Conservation (phyloP, 2,113 vertebrate species). For the Motacilla tschutschensis region DNA sequence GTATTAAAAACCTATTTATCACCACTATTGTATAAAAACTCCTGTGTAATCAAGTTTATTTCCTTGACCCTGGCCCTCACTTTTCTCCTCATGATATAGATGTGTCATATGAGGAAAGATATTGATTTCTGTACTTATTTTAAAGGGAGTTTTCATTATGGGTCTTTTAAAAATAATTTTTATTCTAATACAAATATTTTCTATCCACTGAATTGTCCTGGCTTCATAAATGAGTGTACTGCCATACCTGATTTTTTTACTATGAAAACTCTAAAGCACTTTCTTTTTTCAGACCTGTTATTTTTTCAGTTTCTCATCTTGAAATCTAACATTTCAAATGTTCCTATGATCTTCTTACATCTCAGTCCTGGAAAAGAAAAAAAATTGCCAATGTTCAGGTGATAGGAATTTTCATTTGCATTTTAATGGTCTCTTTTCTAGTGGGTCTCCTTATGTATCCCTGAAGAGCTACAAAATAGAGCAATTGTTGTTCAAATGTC, state of each 20-base stretch:
- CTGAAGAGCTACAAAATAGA: constrained; percentile 6
- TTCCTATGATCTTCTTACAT: background rate
- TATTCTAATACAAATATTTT: background rate
- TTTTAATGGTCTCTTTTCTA: constrained; percentile 21
- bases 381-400: background rate
- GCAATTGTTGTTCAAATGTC: background rate
- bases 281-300: background rate
- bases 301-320: background rate
- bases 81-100: background rate
- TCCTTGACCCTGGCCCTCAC: background rate
- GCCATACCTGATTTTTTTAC: rapidly evolving
- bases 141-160: background rate
- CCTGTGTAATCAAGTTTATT: background rate
- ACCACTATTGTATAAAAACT: background rate
- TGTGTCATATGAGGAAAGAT: background rate
- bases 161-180: background rate
- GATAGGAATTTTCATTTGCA: constrained; percentile 25
- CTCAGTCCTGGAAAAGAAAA: background rate
- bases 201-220: background rate
- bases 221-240: background rate
- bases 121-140: background rate
- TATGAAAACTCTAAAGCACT: background rate
- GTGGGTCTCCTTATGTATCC: constrained; percentile 9
- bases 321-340: background rate
- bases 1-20: background rate